These are phyloP conservation scores for Tonatia bakeri DNA, from an alignment of 2,113 vertebrate species.

Conservation along the genomic window DNA sequence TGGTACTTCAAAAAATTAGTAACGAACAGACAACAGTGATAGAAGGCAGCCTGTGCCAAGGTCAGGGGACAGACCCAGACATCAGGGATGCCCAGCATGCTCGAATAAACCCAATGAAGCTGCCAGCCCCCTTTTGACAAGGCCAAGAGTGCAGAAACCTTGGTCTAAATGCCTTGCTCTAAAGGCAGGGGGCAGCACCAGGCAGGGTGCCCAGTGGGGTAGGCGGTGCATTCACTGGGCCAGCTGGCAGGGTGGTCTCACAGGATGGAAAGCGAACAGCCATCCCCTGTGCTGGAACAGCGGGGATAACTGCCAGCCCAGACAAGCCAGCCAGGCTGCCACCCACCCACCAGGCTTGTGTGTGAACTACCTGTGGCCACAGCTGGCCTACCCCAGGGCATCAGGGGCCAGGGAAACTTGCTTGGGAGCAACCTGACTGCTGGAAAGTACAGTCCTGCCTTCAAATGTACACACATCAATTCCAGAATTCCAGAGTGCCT, in stretches of 20 bases:
- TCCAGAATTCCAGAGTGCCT: background rate
- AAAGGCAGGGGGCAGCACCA: background rate
- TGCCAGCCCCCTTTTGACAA: background rate
- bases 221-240: background rate
- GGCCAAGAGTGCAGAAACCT: background rate
- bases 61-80: background rate
- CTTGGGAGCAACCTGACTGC: background rate
- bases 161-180: background rate
- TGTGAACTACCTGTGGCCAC: background rate
- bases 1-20: background rate
- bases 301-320: background rate
- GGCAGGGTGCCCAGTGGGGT: too few relatives aligned
- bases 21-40: background rate
- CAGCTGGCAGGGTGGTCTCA: background rate
- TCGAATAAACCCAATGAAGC: background rate
- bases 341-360: fast-evolving
- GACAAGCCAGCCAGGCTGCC: background rate
- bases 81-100: background rate
- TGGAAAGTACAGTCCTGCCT: background rate
- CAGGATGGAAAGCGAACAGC: background rate
- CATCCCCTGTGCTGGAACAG: background rate
- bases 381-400: background rate
- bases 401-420: background rate
- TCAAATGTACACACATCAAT: background rate
- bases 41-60: background rate